A percentile compares a stretch with the other conserved stretches of the same genome.
phyloP scores from a whole-genome alignment of 2,888 invertebrate species.

The Cheiracanthium punctorium region DNA sequence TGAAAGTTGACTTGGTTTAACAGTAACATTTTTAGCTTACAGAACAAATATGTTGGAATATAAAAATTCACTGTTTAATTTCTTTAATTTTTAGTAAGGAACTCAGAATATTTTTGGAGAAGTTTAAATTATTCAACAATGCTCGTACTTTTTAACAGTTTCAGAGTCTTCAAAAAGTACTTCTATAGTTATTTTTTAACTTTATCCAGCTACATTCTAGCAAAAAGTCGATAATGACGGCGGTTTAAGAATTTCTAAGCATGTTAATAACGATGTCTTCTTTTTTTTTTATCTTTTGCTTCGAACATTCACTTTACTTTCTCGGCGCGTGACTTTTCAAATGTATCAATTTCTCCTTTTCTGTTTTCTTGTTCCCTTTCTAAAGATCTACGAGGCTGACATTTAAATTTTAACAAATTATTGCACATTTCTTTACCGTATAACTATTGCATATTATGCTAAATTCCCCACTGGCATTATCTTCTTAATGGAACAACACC shows the following conservation, averaged over 20 bases:
- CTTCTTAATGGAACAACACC: constrained; percentile 39
- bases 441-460: constrained; percentile 17
- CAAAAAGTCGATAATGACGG: background rate
- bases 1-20: no score
- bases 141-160: background rate
- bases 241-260: background rate
- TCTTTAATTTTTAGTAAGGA: no score
- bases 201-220: background rate
- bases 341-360: background rate
- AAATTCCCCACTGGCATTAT: constrained; percentile 8
- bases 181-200: background rate
- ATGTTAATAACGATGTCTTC: background rate
- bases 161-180: background rate
- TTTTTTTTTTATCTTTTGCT: background rate
- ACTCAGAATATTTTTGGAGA: no score
- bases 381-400: background rate
- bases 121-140: background rate
- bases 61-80: no score
- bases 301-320: background rate
- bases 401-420: background rate
- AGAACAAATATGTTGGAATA: no score
- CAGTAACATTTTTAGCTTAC: no score
- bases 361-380: background rate
- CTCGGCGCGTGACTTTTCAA: background rate
- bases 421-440: constrained; percentile 29